phyloP scores from a whole-genome alignment of 2,113 vertebrate species.

The Sinocyclocheilus grahami region DNA sequence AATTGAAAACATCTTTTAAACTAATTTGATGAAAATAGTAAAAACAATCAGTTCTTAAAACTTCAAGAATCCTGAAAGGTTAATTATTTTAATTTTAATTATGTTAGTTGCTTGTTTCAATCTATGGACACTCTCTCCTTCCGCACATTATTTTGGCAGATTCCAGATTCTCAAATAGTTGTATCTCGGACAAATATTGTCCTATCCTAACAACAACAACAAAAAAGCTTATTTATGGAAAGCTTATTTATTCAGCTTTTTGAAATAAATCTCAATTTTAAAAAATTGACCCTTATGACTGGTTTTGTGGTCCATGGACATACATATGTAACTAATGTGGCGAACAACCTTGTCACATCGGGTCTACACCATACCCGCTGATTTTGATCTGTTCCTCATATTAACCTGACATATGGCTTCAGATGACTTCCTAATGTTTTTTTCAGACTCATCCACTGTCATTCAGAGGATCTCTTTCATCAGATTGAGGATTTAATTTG shows the following conservation, averaged over 20 bases:
- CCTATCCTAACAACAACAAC: no score
- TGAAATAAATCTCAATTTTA: no score
- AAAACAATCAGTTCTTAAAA: background rate
- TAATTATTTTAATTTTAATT: background rate
- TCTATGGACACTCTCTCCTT: no score
- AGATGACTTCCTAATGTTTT: background rate
- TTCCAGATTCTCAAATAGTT: no score
- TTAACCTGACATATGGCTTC: conserved; percentile 5
- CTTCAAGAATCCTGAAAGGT: background rate
- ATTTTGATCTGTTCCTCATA: background rate
- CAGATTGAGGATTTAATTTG: background rate
- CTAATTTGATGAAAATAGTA: background rate
- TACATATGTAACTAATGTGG: background rate
- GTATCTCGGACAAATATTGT: no score
- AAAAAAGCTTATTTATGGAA: no score
- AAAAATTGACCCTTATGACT: no score
- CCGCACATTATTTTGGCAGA: no score
- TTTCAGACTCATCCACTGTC: background rate
- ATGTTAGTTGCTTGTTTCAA: background rate
- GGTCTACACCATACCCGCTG: background rate
- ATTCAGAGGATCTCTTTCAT: conserved; percentile 2
- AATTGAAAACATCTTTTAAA: no score
- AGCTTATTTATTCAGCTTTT: no score
- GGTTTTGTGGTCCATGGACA: no score
- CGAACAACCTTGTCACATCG: background rate